These are phyloP conservation scores for Neopelma chrysocephalum DNA, from an alignment of 2,797 vertebrate genomes.

Conservation along the genomic window DNA sequence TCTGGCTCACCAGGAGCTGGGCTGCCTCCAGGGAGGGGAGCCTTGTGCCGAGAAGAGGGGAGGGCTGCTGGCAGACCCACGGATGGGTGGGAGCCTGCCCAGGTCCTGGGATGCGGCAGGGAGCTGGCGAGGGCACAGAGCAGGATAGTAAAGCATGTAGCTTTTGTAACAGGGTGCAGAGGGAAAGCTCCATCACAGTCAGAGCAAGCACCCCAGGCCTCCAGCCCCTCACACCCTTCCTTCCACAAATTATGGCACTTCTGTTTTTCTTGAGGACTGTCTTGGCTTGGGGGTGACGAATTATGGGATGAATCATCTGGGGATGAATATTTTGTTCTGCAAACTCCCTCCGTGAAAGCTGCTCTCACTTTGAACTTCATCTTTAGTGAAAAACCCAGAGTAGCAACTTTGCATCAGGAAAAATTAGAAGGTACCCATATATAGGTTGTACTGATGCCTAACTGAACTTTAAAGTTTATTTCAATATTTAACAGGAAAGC, in stretches of 20 bases:
- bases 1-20: neutral
- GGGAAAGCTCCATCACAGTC: neutral
- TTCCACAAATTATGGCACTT: neutral
- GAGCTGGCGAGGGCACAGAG: neutral
- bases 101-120: neutral
- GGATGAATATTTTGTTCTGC: neutral
- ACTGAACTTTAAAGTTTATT: neutral
- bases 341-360: neutral
- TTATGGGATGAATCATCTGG: neutral
- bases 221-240: neutral
- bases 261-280: neutral
- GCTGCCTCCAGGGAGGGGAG: neutral
- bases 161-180: accelerated
- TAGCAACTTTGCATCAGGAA: neutral
- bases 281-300: neutral
- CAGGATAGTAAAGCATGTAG: accelerated
- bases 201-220: accelerated
- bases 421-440: neutral
- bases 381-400: neutral
- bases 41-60: neutral
- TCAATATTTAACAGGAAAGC: neutral
- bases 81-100: accelerated
- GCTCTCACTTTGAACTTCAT: neutral
- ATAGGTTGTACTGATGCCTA: neutral
- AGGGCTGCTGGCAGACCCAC: neutral